phyloP scores from a whole-genome alignment of 2,113 vertebrate species.

The Platichthys flesus region DNA sequence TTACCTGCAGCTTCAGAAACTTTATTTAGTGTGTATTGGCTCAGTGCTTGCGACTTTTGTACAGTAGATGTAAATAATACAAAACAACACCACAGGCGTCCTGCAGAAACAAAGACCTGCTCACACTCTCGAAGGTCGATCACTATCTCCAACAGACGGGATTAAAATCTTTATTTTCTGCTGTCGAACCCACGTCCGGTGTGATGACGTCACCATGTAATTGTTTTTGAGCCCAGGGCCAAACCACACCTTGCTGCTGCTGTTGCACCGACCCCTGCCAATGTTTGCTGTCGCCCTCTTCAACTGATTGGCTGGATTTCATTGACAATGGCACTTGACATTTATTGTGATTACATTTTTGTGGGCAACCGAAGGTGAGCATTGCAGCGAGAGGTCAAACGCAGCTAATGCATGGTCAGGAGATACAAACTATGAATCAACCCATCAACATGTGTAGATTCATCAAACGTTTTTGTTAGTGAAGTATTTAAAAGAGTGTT shows the following conservation, averaged over 20 bases:
- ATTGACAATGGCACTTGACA: conserved; percentile 58
- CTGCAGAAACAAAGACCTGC: conserved; percentile 41
- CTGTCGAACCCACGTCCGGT: conserved; percentile 4
- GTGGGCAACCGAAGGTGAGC: conserved; percentile 34
- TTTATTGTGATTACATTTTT: conserved; percentile 63
- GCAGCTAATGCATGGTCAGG: conserved; percentile 48
- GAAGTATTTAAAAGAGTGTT: conserved; percentile 39
- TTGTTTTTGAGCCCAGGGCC: conserved; percentile 59
- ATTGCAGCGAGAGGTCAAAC: conserved; percentile 40
- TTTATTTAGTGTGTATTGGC: conserved; percentile 39
- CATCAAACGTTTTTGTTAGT: conserved; percentile 24
- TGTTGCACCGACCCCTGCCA: conserved; percentile 63
- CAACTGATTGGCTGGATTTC: conserved; percentile 49
- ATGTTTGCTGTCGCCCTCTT: conserved; percentile 33
- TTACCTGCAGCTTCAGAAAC: conserved; percentile 51
- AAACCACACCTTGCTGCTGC: conserved; percentile 61
- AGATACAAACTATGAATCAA: conserved; percentile 39
- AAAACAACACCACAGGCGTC: conserved; percentile 22
- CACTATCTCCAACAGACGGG: conserved; percentile 21
- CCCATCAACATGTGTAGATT: conserved; percentile 22
- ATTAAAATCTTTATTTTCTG: conserved; percentile 37
- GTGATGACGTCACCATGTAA: conserved; percentile 22
- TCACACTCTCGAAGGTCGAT: conserved; percentile 28
- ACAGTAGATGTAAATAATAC: conserved; percentile 72
- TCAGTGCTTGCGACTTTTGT: conserved; percentile 55